Conservation (phyloP, 2,888 invertebrate genomes). For the Euspilapteryx auroguttella region DNA sequence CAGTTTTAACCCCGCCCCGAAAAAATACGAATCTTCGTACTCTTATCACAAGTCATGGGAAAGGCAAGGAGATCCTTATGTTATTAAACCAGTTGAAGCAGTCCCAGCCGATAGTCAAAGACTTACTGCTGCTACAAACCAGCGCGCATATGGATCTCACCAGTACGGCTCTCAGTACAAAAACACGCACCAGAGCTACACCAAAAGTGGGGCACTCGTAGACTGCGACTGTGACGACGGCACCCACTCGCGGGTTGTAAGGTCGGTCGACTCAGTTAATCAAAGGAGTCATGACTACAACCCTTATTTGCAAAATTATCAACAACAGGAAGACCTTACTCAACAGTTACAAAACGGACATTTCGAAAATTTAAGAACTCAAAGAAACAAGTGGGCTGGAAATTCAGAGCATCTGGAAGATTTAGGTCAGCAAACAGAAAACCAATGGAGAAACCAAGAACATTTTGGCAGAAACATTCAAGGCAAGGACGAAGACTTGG, state of each 20-base stretch:
- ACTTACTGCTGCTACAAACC: slow-evolving; percentile 19
- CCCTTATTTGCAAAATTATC: background rate
- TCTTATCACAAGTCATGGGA: slow-evolving; percentile 57
- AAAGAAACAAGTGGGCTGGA: background rate
- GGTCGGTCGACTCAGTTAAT: background rate
- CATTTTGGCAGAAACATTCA: background rate
- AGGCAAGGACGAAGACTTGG: slow-evolving; percentile 7
- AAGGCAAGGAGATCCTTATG: slow-evolving; percentile 49
- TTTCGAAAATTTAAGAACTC: background rate
- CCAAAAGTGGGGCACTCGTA: background rate
- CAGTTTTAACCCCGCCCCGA: slow-evolving; percentile 32
- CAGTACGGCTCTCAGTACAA: slow-evolving; percentile 5
- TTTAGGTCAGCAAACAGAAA: slow-evolving; percentile 15
- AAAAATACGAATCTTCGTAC: slow-evolving; percentile 49
- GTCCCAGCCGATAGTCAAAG: slow-evolving; percentile 14
- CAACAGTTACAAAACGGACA: slow-evolving; percentile 7
- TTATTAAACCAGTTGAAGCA: slow-evolving; percentile 31
- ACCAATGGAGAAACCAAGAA: background rate
- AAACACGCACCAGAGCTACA: background rate
- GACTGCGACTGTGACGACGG: slow-evolving; percentile 1
- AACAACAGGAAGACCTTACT: slow-evolving; percentile 8
- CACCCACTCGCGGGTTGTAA: slow-evolving; percentile 5
- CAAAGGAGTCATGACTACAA: too few species aligned
- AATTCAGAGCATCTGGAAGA: slow-evolving; percentile 14
- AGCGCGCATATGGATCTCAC: slow-evolving; percentile 18